These are phyloP conservation scores for Nysson spinosus DNA, from an alignment of 2,888 invertebrate species.

Conservation along the genomic window DNA sequence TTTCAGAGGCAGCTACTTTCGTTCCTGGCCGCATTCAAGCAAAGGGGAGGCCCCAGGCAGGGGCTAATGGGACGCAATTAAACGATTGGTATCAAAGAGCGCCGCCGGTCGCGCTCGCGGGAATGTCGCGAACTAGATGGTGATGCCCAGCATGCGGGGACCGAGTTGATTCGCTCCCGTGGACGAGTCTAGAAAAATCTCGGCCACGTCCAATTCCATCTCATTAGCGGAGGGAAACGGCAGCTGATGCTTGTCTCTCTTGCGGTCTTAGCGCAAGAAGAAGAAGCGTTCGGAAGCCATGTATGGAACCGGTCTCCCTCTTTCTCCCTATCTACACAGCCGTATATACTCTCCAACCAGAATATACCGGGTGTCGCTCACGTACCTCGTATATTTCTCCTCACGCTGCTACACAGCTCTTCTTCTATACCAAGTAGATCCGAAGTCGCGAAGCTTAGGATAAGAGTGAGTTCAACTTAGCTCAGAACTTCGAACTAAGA, in stretches of 20 bases:
- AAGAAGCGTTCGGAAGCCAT: conserved; percentile 76
- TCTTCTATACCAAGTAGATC: conserved; percentile 27
- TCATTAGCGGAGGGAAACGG: conserved; percentile 77
- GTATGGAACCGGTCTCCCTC: conserved; percentile 77
- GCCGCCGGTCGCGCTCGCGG: conserved; percentile 74
- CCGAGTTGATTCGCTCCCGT: conserved; percentile 54
- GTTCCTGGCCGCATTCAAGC: conserved; percentile 62
- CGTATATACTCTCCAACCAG: conserved; percentile 54
- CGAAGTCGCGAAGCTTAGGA: neutral
- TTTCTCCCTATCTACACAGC: conserved; percentile 69
- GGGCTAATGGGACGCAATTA: conserved; percentile 78
- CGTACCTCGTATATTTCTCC: conserved; percentile 65
- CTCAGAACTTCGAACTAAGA: conserved; percentile 39
- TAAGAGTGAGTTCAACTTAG: conserved; percentile 26
- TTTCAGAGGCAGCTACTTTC: conserved; percentile 56
- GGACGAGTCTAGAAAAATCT: conserved; percentile 76
- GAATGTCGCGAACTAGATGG: conserved; percentile 75
- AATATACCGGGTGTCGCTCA: conserved; percentile 73
- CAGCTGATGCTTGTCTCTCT: conserved; percentile 76
- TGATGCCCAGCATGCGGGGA: conserved; percentile 34
- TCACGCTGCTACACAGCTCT: conserved; percentile 41
- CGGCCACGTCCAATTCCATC: conserved; percentile 78
- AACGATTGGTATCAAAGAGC: conserved; percentile 77
- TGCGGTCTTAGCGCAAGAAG: conserved; percentile 74
- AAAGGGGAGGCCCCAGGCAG: conserved; percentile 61